These are phyloP conservation scores for Drosophila leonis DNA, from an alignment of 2,888 invertebrate genomes.

Conservation along the genomic window DNA sequence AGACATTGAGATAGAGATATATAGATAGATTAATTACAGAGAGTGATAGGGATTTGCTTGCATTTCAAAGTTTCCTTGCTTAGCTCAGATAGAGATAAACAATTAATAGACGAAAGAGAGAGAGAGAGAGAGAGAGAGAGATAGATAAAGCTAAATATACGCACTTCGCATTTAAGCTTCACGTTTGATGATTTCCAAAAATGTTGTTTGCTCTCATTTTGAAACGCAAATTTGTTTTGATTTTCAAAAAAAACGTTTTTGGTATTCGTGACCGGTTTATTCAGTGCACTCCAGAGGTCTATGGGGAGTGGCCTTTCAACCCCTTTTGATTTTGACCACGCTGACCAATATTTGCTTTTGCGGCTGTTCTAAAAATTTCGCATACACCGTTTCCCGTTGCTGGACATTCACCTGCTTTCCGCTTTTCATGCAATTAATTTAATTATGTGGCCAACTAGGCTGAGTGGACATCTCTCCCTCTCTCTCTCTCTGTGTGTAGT, in stretches of 20 bases:
- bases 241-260: constrained; percentile 22
- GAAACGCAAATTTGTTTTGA: constrained; percentile 43
- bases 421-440: constrained; percentile 76
- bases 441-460: constrained; percentile 73
- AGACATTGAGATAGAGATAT: not conserved
- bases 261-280: constrained; percentile 18
- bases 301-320: not conserved
- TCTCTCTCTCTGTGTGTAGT: not conserved
- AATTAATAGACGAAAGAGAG: constrained; percentile 10
- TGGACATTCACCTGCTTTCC: constrained; percentile 42
- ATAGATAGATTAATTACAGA: not conserved
- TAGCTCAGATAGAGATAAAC: constrained; percentile 14
- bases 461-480: constrained; percentile 15
- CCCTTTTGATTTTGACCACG: constrained; percentile 37
- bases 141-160: constrained; percentile 7
- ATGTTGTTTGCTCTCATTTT: constrained; percentile 34
- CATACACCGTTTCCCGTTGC: constrained; percentile 8
- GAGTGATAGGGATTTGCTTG: not conserved
- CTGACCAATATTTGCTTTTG: constrained; percentile 61
- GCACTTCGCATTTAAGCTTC: constrained; percentile 17
- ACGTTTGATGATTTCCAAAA: constrained; percentile 1
- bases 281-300: not conserved
- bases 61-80: not conserved
- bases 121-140: not conserved
- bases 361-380: constrained; percentile 51